A percentile compares a stretch with the other conserved stretches of the same genome.
Evolutionary conservation across 1,140 invertebrate genomes (phyloP).

Genomic region (Dryas iulia): DNA sequence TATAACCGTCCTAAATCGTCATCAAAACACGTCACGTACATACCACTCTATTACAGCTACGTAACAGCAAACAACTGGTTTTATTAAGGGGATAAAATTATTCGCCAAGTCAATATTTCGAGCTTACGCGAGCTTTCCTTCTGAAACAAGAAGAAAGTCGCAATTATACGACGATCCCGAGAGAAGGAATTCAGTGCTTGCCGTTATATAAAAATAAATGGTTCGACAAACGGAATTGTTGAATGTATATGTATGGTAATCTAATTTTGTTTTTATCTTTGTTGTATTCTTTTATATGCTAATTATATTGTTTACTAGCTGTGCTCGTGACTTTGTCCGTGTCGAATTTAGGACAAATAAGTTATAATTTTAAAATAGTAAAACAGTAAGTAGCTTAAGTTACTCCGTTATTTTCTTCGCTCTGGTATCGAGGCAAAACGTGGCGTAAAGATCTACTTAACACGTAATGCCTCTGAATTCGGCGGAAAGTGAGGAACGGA

Average conservation of each 20-base stretch:
- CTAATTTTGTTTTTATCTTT: not conserved
- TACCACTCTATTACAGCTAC: not conserved
- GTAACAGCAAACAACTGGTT: constrained; percentile 8
- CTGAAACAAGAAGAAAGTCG: constrained; percentile 9
- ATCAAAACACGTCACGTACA: not conserved
- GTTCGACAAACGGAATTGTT: not conserved
- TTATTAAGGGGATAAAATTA: constrained; percentile 18
- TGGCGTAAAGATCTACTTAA: no score
- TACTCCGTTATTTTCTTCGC: no score
- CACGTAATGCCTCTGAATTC: no score
- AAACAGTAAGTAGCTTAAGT: no score
- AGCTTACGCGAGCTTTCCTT: constrained; percentile 6
- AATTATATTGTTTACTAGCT: no score
- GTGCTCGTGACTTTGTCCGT: no score
- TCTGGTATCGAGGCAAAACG: no score
- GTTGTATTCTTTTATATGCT: not conserved
- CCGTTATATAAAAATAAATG: not conserved
- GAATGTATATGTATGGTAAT: not conserved
- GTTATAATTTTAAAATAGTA: no score
- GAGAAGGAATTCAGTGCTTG: constrained; percentile 1
- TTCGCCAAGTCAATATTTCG: constrained; percentile 18
- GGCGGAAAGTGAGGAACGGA: no score
- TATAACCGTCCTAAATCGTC: no score
- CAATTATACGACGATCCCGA: constrained; percentile 10
- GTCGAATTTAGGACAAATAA: not conserved